A percentile compares a stretch with the other conserved stretches of the same genome.
Conservation (phyloP, 64 coral and sea anemone species). For the Dendronephthya gigantea region DNA sequence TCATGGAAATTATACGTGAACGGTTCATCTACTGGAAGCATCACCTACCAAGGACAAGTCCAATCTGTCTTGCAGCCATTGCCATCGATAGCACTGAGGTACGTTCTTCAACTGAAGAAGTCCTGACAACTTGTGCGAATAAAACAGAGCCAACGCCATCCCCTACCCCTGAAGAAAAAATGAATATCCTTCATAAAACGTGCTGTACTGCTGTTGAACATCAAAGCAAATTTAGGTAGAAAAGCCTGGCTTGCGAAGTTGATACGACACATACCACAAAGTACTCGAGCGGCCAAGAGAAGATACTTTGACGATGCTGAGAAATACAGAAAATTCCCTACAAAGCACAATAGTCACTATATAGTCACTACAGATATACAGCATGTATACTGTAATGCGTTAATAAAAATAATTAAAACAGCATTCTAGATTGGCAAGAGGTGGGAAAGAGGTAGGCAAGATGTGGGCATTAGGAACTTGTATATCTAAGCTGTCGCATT, state of each 20-base stretch:
- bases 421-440: no score
- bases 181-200: neutral
- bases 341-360: neutral
- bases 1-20: neutral
- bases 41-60: neutral
- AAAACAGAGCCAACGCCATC: conserved; percentile 15
- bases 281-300: conserved; percentile 55
- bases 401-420: no score
- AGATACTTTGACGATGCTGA: conserved; percentile 85
- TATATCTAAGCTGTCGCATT: no score
- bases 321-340: conserved; percentile 94
- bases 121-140: neutral
- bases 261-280: conserved; percentile 73
- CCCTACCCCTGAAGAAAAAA: neutral
- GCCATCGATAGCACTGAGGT: neutral
- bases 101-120: conserved; percentile 1
- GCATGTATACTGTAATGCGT: neutral
- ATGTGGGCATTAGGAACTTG: no score
- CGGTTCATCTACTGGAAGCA: neutral
- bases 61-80: conserved; percentile 1
- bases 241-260: no score
- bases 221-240: no score
- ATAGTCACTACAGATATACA: neutral
- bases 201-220: neutral
- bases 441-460: no score